Conservation (phyloP, 35 echinoderm and acorn worm genomes). For the Ophioderma brevispina region DNA sequence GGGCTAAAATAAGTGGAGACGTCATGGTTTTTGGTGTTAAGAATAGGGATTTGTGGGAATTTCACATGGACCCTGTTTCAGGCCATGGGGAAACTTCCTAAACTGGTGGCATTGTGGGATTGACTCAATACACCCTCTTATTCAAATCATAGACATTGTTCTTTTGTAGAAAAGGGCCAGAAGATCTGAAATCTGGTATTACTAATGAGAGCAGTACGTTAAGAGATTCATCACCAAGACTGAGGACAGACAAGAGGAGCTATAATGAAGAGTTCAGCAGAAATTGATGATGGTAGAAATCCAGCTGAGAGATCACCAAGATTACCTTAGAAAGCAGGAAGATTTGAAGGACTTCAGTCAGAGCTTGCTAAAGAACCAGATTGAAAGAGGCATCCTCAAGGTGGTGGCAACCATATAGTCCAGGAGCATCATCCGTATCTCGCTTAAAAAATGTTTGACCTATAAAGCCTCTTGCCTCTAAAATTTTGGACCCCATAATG, state of each 20-base stretch:
- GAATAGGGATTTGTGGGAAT: no score
- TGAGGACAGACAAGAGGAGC: not conserved
- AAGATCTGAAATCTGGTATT: not conserved
- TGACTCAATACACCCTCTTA: no score
- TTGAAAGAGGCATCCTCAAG: not conserved
- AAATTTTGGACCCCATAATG: no score
- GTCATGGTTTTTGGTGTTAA: no score
- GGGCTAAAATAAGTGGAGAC: no score
- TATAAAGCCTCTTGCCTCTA: no score
- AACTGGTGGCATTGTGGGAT: no score
- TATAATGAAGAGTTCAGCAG: not conserved
- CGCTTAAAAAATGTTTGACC: no score
- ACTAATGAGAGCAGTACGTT: not conserved
- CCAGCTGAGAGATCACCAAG: not conserved
- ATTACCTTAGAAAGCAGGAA: not conserved
- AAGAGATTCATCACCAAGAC: not conserved
- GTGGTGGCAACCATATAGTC: not conserved
- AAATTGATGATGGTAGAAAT: not conserved
- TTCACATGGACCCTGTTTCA: no score
- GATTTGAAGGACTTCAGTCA: not conserved
- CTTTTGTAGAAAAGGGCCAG: not conserved
- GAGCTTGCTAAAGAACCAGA: not conserved
- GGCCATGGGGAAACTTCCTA: no score
- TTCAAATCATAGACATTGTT: no score
- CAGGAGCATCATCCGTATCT: no score